Evolutionary conservation across 2,888 invertebrate species (phyloP).

Genomic region (Polia nebulosa): DNA sequence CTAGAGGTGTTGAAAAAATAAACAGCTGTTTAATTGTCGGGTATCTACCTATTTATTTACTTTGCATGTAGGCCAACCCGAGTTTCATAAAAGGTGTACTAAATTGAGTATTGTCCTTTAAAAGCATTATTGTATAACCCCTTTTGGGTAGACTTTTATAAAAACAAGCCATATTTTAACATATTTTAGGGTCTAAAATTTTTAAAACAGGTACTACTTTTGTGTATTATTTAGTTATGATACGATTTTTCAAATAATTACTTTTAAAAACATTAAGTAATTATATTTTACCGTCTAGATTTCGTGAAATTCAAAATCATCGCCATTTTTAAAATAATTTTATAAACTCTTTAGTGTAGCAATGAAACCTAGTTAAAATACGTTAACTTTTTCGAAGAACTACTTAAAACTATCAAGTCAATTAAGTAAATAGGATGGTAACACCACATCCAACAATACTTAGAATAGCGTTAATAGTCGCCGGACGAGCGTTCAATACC

Average conservation of each 20-base stretch:
- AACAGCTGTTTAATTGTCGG: conserved; percentile 45
- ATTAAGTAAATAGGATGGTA: conserved; percentile 26
- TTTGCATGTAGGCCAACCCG: conserved; percentile 45
- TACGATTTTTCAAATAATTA: too few species aligned
- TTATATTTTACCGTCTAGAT: too few species aligned
- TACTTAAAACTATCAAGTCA: background rate
- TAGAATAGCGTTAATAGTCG: conserved; percentile 37
- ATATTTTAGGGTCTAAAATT: too few species aligned
- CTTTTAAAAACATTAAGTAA: too few species aligned
- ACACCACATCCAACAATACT: conserved; percentile 9
- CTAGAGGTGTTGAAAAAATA: conserved; percentile 46
- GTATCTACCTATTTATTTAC: conserved; percentile 40
- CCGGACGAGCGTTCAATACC: conserved; percentile 33
- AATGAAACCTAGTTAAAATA: background rate
- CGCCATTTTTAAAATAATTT: too few species aligned
- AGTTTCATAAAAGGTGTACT: conserved; percentile 26
- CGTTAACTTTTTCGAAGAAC: conserved; percentile 6
- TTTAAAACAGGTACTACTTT: too few species aligned
- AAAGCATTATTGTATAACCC: background rate
- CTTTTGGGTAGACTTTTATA: too few species aligned
- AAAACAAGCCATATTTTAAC: too few species aligned
- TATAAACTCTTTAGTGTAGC: background rate
- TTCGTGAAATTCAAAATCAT: background rate
- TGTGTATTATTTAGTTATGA: too few species aligned
- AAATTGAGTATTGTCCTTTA: conserved; percentile 45